A percentile compares a stretch with the other conserved stretches of the same genome.
Evolutionary conservation across 1,140 invertebrate species (phyloP).

Genomic region (Zaprionus tsacasi): DNA sequence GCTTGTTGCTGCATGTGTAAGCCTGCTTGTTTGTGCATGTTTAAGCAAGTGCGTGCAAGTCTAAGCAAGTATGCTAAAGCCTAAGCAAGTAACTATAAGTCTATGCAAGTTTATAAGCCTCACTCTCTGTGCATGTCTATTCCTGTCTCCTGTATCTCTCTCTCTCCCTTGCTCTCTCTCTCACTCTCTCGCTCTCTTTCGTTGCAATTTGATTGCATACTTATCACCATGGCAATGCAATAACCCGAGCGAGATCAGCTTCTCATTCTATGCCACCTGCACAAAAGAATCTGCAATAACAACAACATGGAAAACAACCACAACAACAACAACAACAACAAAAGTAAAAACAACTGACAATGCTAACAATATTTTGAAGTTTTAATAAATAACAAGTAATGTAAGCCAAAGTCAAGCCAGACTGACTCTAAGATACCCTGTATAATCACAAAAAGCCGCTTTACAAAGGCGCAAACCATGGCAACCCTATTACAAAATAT

Average conservation of each 20-base stretch:
- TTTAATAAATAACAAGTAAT: conserved; percentile 34
- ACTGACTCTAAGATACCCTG: too few species aligned
- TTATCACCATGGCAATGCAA: conserved; percentile 4
- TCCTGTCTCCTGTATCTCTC: not conserved
- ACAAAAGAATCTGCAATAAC: not conserved
- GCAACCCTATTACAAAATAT: too few species aligned
- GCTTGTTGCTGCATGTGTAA: not conserved
- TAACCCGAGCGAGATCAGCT: not conserved
- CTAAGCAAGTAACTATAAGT: not conserved
- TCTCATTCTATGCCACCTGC: not conserved
- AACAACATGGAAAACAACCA: conserved; percentile 25
- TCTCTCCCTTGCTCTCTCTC: not conserved
- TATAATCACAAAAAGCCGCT: too few species aligned
- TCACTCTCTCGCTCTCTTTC: not conserved
- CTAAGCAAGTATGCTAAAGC: not conserved
- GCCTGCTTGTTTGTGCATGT: not conserved
- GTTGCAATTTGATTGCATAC: not conserved
- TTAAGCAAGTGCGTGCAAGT: not conserved
- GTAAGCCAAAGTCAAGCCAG: too few species aligned
- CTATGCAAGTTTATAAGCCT: too few species aligned
- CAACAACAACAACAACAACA: not conserved
- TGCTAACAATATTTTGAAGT: conserved; percentile 21
- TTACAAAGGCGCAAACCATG: too few species aligned
- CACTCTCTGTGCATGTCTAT: not conserved
- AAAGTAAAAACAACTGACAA: not conserved